Conservation (phyloP, 2,888 invertebrate species). For the Drosophila rellima region DNA sequence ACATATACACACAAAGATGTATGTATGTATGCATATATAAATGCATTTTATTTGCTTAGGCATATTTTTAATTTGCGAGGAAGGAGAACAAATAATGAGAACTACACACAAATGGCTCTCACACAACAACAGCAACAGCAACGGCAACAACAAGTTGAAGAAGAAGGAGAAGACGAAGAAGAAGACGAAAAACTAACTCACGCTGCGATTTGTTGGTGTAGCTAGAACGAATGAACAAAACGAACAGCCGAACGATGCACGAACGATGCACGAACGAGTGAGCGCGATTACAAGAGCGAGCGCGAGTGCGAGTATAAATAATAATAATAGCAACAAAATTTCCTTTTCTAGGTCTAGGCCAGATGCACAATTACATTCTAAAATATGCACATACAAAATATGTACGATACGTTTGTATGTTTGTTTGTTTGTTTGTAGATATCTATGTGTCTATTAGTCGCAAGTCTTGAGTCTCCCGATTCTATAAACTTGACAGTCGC, state of each 20-base stretch:
- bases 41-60: conserved; percentile 77
- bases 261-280: conserved; percentile 43
- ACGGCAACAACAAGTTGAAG: conserved; percentile 4
- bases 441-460: conserved; percentile 40
- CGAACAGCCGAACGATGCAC: conserved; percentile 16
- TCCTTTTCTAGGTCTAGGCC: conserved; percentile 86
- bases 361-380: conserved; percentile 84
- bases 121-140: conserved; percentile 23
- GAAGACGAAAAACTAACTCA: conserved; percentile 15
- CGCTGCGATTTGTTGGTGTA: conserved; percentile 21
- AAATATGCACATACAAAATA: conserved; percentile 72
- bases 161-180: conserved; percentile 2
- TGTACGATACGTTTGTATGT: conserved; percentile 17
- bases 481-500: conserved; percentile 50
- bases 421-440: conserved; percentile 2
- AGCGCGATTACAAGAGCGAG: conserved; percentile 39
- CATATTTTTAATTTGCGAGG: conserved; percentile 81
- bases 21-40: conserved; percentile 9
- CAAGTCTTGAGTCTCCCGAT: conserved; percentile 47
- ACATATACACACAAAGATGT: background rate
- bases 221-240: conserved; percentile 28
- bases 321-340: conserved; percentile 84
- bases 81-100: conserved; percentile 83
- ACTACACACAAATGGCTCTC: conserved; percentile 42
- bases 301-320: conserved; percentile 63